Evolutionary conservation across 2,888 invertebrate species (phyloP), one percentile per base, ranked within the genome.

Genomic region (Synanthedon formicaeformis): DNA sequence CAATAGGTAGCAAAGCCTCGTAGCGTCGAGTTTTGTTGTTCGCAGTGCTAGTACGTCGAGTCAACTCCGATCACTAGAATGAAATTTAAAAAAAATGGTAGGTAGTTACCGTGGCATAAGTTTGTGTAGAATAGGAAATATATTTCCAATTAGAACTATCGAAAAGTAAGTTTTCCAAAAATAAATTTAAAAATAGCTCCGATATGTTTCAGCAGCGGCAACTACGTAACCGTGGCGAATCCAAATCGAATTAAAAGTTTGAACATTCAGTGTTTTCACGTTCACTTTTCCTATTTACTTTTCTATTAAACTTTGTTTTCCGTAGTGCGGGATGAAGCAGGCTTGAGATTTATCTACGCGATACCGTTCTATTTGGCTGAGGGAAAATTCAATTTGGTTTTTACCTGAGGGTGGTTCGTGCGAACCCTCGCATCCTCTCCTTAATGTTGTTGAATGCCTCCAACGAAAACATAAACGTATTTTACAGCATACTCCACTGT

Each of bases 331-430:
- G 76, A 76, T 74, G 75, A 76, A 78, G 73, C 73, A 71, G 74
- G 68, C 66, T 76, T 68, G 78, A 83, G 84, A 84, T 84, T 84
- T 83, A 83, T 84, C 78, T 80, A 75, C 75, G 76, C 77, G 83
- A 85, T 81, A 84, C 75, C 80, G 76, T 77, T 79, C 75, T 78
- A 74, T 81, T 81, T 77, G 77, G 76, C 67, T 68, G 77, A 76
- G 76, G 72, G 81, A 76, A 78, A 81, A 83, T 84, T 84, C 83
- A 83, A 85, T 85, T 85, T 83, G 74, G 80, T 82, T 82, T 84
- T 81, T 81, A 82, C 82, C 81, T 81, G 79, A 76, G 79, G 84
- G 80, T 75, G 75, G 71, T 71, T 64, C 67, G 73, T 69, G 73
- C 50, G 70, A 73, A 75, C 79, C 77, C 77, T 75, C 77, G 72